Base-by-base conservation (phyloP, 2,888 invertebrate genomes). In the Drosophila neoperkinsi region DNA sequence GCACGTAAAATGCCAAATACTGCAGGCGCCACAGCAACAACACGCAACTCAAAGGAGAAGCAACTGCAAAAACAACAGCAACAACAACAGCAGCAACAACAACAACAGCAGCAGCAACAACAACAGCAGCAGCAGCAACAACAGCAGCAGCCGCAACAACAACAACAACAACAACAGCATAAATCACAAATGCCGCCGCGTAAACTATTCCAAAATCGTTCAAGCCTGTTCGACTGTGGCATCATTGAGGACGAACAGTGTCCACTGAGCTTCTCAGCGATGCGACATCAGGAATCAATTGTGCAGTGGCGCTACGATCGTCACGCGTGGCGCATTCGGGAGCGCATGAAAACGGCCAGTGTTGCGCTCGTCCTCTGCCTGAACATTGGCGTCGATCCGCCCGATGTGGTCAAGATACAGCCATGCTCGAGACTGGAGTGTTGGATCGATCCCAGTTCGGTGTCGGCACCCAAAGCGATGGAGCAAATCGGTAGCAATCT, bases 361-460 rank as follows among this genome's bases (percentile, higher is more conserved):
- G 99, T 99, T 68, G 99, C 99, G 0, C 94, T 99, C 74, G 99
- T 99, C 34, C 94, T 99, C 52, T 99, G 99, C 93, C 95, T 99
- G 49, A 99, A 99, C 94, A 97, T 99, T 65, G 99, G 99, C n/a
- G 99, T 99, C 28, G 99, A 99, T 94, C 99, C 99, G 3, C 99
- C 99, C 0, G 99, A 99, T 93, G 96, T 99, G 64, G 97, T 99
- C 41, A 99, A 99, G 94, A 98, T 98, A 5, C 97, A 98, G 91
- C 99, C 99, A 0, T 99, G 99, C 93, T 98, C 99, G 0, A 95
- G 98, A 11, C 94, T 98, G 21, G 98, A 99, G 93, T 99, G 99
- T 92, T 99, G 99, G 99, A 97, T 99, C 88, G 97, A 98, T 94
- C 99, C 99, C 1, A 94, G 96, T 63, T 96, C 97, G 0, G 95